Percentiles rank a stretch among this genome's conserved stretches.
phyloP scores from a whole-genome alignment of 1,140 invertebrate genomes.

The Sarcophaga bullata region DNA sequence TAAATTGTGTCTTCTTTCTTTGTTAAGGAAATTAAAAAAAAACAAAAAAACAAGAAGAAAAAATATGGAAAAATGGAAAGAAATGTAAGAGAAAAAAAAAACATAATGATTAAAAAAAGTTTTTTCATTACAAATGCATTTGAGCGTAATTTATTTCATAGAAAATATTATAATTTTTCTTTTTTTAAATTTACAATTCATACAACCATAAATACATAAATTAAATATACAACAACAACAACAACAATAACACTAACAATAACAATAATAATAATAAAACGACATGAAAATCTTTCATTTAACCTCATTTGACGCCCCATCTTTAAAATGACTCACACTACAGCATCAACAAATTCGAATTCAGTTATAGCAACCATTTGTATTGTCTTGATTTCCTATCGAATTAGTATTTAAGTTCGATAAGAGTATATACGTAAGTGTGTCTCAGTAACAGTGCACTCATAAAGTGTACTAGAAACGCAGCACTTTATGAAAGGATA shows the following conservation, averaged over 20 bases:
- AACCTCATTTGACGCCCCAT: constrained; percentile 33
- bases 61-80: too few relatives aligned
- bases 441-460: too few relatives aligned
- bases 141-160: constrained; percentile 38
- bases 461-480: too few relatives aligned
- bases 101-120: constrained; percentile 16
- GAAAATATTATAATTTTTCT: constrained; percentile 3
- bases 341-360: background rate
- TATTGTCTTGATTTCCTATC: too few relatives aligned
- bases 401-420: too few relatives aligned
- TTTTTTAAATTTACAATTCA: constrained; percentile 32
- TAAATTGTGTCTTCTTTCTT: background rate
- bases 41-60: too few relatives aligned
- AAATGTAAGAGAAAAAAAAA: background rate
- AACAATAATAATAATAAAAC: background rate
- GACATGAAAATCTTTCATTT: constrained; percentile 14
- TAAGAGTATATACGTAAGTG: too few relatives aligned
- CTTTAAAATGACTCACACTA: background rate
- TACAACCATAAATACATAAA: constrained; percentile 6
- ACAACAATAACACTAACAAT: background rate
- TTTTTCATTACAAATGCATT: constrained; percentile 33
- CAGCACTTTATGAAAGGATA: too few relatives aligned
- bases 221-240: background rate
- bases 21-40: too few relatives aligned
- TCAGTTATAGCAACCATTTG: too few relatives aligned